Evolutionary conservation across 2,797 vertebrate genomes (phyloP).

Genomic region (Esox masquinongy): DNA sequence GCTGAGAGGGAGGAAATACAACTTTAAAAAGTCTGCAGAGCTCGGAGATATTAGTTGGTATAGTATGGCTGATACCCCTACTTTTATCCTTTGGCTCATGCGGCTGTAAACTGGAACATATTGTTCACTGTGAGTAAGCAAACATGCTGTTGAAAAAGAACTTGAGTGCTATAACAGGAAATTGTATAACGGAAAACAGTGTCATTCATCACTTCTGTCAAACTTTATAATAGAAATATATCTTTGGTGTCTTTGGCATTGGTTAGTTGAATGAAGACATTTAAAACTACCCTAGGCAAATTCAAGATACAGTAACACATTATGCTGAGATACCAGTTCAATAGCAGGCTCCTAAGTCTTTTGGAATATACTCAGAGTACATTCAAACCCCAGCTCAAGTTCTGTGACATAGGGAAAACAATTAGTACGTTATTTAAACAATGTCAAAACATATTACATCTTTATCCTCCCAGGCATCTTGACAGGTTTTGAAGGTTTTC

Average conservation of each 20-base stretch:
- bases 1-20: constrained; percentile 12
- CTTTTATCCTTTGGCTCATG: background rate
- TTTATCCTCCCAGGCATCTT: background rate
- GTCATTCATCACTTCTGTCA: background rate
- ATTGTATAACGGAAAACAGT: constrained; percentile 8
- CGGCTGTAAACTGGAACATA: background rate
- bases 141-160: background rate
- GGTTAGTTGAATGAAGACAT: background rate
- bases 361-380: background rate
- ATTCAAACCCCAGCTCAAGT: background rate
- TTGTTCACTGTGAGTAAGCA: background rate
- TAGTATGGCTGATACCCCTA: background rate
- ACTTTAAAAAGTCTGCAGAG: background rate
- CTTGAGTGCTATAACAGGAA: background rate
- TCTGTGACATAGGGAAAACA: background rate
- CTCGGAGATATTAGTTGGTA: background rate
- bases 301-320: background rate
- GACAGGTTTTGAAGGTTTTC: background rate
- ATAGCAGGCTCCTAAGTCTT: background rate
- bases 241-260: background rate
- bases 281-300: background rate
- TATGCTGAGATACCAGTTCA: background rate
- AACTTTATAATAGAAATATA: background rate
- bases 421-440: background rate
- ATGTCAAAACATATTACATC: background rate